These are phyloP conservation scores for Actinostola sp. DNA, from an alignment of 92 coral and sea anemone genomes.

Conservation along the genomic window DNA sequence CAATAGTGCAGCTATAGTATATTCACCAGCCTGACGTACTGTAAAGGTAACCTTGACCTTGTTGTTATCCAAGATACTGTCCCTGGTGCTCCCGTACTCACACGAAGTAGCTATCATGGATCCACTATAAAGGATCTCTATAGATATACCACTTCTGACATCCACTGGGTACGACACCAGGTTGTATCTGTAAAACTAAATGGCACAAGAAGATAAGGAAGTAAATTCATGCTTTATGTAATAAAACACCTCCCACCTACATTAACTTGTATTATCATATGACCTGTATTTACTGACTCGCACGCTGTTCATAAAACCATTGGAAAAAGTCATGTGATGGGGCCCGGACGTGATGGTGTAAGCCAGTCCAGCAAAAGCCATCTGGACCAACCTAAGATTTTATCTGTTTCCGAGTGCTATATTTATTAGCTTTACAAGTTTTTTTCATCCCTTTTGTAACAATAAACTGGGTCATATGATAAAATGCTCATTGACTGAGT, in stretches of 20 bases:
- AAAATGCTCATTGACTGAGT: too few relatives aligned
- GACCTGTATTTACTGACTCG: too few relatives aligned
- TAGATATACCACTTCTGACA: conserved; percentile 31
- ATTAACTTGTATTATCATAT: background rate
- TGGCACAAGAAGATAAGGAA: background rate
- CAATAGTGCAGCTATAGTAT: conserved; percentile 71
- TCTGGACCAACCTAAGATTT: too few relatives aligned
- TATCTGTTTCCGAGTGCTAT: too few relatives aligned
- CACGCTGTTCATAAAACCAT: too few relatives aligned
- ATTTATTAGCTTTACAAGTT: too few relatives aligned
- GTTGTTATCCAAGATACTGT: conserved; percentile 36
- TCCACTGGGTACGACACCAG: conserved; percentile 38
- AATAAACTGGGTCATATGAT: too few relatives aligned
- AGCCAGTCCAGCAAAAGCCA: too few relatives aligned
- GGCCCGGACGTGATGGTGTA: too few relatives aligned
- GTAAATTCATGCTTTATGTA: too few relatives aligned
- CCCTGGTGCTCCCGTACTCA: conserved; percentile 66
- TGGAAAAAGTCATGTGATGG: too few relatives aligned
- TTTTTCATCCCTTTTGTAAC: too few relatives aligned
- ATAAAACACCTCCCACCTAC: background rate
- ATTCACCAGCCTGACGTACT: conserved; percentile 84
- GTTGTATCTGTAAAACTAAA: conserved; percentile 76
- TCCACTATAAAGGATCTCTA: conserved; percentile 64
- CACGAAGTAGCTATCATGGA: conserved; percentile 44
- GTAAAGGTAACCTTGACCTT: conserved; percentile 78